Evolutionary conservation across 2,797 vertebrate species (phyloP).

Genomic region (Lepus oiostolus): DNA sequence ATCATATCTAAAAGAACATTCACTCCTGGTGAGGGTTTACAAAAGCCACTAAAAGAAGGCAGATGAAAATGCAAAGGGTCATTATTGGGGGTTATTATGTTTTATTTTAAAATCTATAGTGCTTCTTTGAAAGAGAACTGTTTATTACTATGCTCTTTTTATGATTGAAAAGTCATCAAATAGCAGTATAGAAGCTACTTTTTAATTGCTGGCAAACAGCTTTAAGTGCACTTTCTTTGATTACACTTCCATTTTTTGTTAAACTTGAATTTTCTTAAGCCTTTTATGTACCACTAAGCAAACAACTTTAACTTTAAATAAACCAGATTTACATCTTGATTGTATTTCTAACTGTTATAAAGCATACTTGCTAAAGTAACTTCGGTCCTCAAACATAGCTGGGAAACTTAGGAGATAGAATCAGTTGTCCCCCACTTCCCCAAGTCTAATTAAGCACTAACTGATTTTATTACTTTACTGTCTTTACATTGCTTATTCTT

Average conservation of each 20-base stretch:
- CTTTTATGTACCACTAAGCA: slow-evolving; percentile 90
- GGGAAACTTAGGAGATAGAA: slow-evolving; percentile 68
- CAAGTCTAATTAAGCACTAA: slow-evolving; percentile 63
- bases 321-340: slow-evolving; percentile 81
- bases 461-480: slow-evolving; percentile 62
- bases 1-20: slow-evolving; percentile 68
- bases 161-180: slow-evolving; percentile 77
- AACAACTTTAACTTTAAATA: slow-evolving; percentile 86
- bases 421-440: neutral
- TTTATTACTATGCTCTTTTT: slow-evolving; percentile 68
- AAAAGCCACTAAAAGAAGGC: slow-evolving; percentile 77
- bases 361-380: slow-evolving; percentile 82
- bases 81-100: slow-evolving; percentile 66
- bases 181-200: slow-evolving; percentile 80
- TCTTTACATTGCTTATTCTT: slow-evolving; percentile 69
- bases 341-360: slow-evolving; percentile 84
- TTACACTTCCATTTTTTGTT: slow-evolving; percentile 88
- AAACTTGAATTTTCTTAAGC: slow-evolving; percentile 89
- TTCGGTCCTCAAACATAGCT: slow-evolving; percentile 64
- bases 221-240: slow-evolving; percentile 91
- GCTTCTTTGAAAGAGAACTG: slow-evolving; percentile 72
- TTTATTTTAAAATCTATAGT: slow-evolving; percentile 64
- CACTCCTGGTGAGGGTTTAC: slow-evolving; percentile 68
- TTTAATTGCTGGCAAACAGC: slow-evolving; percentile 89
- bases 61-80: slow-evolving; percentile 58